Conservation (phyloP, 2,113 vertebrate species). For the Rynchops niger region DNA sequence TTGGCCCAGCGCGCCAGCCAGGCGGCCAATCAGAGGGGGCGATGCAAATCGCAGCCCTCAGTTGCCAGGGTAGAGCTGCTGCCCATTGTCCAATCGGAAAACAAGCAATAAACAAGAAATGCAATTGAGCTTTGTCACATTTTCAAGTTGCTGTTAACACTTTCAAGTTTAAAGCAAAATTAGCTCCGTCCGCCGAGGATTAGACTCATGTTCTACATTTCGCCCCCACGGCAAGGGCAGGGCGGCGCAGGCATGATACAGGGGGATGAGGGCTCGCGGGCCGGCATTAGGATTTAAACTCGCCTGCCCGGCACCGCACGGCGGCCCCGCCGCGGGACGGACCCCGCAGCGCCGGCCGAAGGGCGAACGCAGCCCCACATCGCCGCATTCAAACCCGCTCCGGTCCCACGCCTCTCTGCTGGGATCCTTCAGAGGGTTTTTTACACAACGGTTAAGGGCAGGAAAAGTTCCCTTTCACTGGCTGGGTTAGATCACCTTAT, state of each 20-base stretch:
- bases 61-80: slow-evolving; percentile 98
- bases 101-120: slow-evolving; percentile 97
- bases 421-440: neutral
- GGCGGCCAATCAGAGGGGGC: slow-evolving; percentile 85
- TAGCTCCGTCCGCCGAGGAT: slow-evolving; percentile 67
- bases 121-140: slow-evolving; percentile 97
- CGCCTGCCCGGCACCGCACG: neutral
- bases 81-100: slow-evolving; percentile 95
- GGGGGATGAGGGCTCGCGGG: slow-evolving; percentile 21
- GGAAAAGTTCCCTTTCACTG: neutral
- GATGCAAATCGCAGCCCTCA: slow-evolving; percentile 96
- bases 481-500: neutral
- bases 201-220: slow-evolving; percentile 57
- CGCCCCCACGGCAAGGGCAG: slow-evolving; percentile 61
- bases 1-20: slow-evolving; percentile 85
- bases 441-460: neutral
- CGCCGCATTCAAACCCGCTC: neutral
- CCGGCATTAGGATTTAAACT: slow-evolving; percentile 49
- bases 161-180: slow-evolving; percentile 75
- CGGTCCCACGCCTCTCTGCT: neutral
- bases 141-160: slow-evolving; percentile 92
- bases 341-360: accelerated
- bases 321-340: neutral
- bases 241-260: slow-evolving; percentile 50
- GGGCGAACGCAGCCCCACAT: neutral